These are phyloP conservation scores for Mus caroli DNA, from an alignment of 2,797 vertebrate species.

Conservation along the genomic window DNA sequence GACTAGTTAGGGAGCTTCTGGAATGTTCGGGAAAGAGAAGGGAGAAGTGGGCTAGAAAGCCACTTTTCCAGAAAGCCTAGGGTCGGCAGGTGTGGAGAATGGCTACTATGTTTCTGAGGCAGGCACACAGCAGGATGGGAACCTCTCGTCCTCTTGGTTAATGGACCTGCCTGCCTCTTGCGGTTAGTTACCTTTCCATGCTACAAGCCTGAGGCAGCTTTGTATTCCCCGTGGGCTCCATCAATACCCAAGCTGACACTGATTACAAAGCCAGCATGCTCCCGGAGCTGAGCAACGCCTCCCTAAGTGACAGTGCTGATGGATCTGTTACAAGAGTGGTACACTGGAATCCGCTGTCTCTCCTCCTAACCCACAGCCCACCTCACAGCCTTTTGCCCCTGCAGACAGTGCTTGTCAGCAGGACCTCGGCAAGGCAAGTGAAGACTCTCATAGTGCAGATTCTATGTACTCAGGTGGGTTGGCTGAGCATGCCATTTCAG, in stretches of 20 bases:
- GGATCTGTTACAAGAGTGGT: background rate
- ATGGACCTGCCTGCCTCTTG: background rate
- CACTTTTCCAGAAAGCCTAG: background rate
- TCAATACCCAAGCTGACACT: background rate
- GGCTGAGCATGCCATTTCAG: background rate
- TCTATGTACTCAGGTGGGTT: background rate
- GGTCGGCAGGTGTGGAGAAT: background rate
- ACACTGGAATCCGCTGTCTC: background rate
- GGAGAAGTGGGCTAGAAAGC: background rate
- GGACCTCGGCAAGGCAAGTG: background rate
- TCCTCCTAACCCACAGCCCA: background rate
- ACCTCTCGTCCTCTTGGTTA: background rate
- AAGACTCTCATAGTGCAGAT: rapidly evolving
- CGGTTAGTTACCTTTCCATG: background rate
- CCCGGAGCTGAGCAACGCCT: conserved; percentile 9
- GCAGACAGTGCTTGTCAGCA: background rate
- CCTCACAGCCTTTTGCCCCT: background rate
- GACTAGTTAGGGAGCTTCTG: background rate
- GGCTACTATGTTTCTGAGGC: background rate
- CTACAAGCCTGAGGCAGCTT: background rate
- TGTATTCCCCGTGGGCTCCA: background rate
- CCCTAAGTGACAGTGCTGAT: conserved; percentile 17
- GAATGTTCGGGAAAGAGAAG: background rate
- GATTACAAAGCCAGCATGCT: background rate
- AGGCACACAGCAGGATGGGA: background rate